Percentiles rank a stretch among this genome's conserved stretches.
Evolutionary conservation across 2,113 vertebrate genomes (phyloP).

Genomic region (Gymnogyps californianus): DNA sequence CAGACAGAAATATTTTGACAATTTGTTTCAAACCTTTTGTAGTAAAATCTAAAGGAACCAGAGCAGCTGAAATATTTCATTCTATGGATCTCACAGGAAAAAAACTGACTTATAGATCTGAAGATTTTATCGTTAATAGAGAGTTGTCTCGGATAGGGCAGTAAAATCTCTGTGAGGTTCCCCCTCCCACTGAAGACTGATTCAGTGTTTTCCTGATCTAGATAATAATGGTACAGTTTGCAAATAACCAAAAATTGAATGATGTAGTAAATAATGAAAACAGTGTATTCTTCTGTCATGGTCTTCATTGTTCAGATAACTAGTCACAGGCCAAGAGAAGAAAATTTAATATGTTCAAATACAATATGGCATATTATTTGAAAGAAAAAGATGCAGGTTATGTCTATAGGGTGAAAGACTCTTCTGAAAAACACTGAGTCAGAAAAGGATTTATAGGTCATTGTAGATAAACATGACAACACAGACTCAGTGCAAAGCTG

Average conservation of each 20-base stretch:
- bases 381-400: background rate
- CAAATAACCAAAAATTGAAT: background rate
- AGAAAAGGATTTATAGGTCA: background rate
- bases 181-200: background rate
- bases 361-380: background rate
- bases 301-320: background rate
- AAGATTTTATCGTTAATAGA: background rate
- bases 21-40: background rate
- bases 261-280: background rate
- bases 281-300: background rate
- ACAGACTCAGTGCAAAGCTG: background rate
- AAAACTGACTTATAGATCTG: background rate
- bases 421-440: background rate
- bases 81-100: background rate
- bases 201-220: background rate
- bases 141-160: background rate
- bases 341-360: background rate
- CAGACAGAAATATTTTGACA: background rate
- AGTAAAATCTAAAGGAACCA: background rate
- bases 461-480: background rate
- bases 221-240: background rate
- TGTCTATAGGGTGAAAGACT: background rate
- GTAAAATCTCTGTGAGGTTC: background rate
- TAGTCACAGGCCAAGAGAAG: background rate
- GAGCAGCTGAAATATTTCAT: background rate